Conservation (phyloP, 2,113 vertebrate genomes). For the Epinephelus fuscoguttatus region DNA sequence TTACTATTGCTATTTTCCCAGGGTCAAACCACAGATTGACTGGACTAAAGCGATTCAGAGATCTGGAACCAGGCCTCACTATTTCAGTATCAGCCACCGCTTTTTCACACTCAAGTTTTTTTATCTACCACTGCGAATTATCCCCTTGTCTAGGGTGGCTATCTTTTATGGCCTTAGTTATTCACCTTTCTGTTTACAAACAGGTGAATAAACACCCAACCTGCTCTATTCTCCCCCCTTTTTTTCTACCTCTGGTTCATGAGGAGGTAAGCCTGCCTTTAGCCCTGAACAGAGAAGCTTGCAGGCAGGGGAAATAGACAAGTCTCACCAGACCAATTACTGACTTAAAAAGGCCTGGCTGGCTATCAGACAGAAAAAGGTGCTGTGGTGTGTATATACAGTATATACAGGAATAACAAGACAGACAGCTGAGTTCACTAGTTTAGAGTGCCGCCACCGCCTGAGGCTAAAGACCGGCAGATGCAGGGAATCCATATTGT, state of each 20-base stretch:
- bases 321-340: slow-evolving; percentile 76
- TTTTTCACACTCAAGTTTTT: background rate
- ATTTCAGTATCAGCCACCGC: background rate
- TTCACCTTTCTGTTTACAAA: slow-evolving; percentile 43
- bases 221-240: background rate
- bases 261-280: slow-evolving; percentile 56
- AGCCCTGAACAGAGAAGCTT: slow-evolving; percentile 66
- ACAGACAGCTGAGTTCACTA: slow-evolving; percentile 68
- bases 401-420: slow-evolving; percentile 70
- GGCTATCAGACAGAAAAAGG: slow-evolving; percentile 67
- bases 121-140: background rate
- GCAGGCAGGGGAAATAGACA: slow-evolving; percentile 69
- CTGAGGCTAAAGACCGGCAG: slow-evolving; percentile 71
- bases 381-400: slow-evolving; percentile 42
- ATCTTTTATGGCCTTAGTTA: background rate
- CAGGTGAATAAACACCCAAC: slow-evolving; percentile 37
- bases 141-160: background rate
- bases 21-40: too few relatives aligned
- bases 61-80: background rate
- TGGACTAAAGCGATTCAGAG: too few relatives aligned
- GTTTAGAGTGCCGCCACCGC: slow-evolving; percentile 62
- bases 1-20: too few relatives aligned
- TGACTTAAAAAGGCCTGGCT: slow-evolving; percentile 66
- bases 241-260: slow-evolving; percentile 51
- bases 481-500: slow-evolving; percentile 78